Evolutionary conservation across 1,140 invertebrate species (phyloP), one percentile per base, ranked within the genome.

Genomic region (Trichonephila clavata): DNA sequence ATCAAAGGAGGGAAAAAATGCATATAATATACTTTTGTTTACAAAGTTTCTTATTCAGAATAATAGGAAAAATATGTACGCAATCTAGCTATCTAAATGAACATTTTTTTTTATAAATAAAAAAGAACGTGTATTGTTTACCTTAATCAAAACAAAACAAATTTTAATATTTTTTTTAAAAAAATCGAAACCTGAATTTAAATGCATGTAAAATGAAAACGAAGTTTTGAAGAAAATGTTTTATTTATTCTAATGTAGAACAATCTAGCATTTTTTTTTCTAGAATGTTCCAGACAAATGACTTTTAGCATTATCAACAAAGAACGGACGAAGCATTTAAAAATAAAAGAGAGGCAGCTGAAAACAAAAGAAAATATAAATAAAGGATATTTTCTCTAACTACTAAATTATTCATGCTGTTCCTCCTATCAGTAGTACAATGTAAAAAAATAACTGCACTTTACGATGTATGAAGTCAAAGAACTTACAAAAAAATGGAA

Each of bases 211-310:
- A 59, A 84, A 84, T 57, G 43, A 32, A 86, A 80, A 86, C n/a
- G 21, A 86, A 32, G 16, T 18, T 61, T 60, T n/a, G 16, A 86
- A 61, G 61, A 18, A 86, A 86, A 86, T 86, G 84, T 32, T n/a
- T 86, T 86, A 86, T 86, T 86, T 86, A 86, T 86, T 86, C 84
- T 61, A 86, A 86, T 86, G 59, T 32, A 32, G 57, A 60, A 43
- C 84, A 61, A 61, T 24, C 10, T 86, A 27, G 27, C 32, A 39
- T 39, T 39, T 61, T 32, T 3, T 86, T 60, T 86, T 27, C n/a
- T 57, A 14, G 81, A 77, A 59, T 83, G 81, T 83, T 59, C 0
- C 20, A 20, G 81, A 20, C 13, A 24, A 18, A 77, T 32, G 24
- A 77, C 68, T 27, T 39, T 39, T 18, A 77, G 13, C 27, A 6